Evolutionary conservation across 92 coral and sea anemone genomes (phyloP), one percentile per base, ranked within the genome.

Genomic region (Parazoanthus darwini): DNA sequence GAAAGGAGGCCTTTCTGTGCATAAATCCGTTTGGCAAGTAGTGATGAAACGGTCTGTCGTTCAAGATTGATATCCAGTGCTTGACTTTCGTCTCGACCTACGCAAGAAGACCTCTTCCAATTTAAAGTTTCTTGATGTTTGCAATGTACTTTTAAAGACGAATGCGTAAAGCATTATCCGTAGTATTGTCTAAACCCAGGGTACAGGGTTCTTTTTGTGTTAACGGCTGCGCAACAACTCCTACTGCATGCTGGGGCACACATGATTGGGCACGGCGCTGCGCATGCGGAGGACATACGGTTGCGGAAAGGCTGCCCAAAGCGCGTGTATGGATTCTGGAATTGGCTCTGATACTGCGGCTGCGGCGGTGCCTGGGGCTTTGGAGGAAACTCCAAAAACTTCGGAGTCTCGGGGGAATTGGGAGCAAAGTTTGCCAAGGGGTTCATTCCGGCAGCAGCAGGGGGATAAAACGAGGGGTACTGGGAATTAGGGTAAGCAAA

Each of bases 231-330:
- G n/a, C 93, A 91, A 29, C 93, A 91, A 35, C 87, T 79, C 11
- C 85, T 85, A 25, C 88, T 82, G 77, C 93, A 91, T 56, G 78
- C 67, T 39, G 93, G 91, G 2, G 93, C 93, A 38, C 93, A 91
- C 23, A 82, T 88, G 16, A 67, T 73, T 7, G 91, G 91, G 54
- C 93, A 91, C 0, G 93, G 82, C 39, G 70, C 36, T 39, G 25
- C 51, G 50, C 92, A 89, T 26, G 74, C 66, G 26, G 82, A 38
- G 42, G 80, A 54, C 68, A 86, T 37, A 1, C 56, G 42, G 72
- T 79, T 26, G 43, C 66, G 81, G 65, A 75, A 23, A 25, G 89
- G 82, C 59, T 86, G 81, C 50, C 39, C 43, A 54, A 39, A 54
- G 73, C 82, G 65, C 22, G 74, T 43, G 74, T 58, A 63, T 4